phyloP scores from a whole-genome alignment of 2,113 vertebrate genomes.

The Chaetodon trifascialis region DNA sequence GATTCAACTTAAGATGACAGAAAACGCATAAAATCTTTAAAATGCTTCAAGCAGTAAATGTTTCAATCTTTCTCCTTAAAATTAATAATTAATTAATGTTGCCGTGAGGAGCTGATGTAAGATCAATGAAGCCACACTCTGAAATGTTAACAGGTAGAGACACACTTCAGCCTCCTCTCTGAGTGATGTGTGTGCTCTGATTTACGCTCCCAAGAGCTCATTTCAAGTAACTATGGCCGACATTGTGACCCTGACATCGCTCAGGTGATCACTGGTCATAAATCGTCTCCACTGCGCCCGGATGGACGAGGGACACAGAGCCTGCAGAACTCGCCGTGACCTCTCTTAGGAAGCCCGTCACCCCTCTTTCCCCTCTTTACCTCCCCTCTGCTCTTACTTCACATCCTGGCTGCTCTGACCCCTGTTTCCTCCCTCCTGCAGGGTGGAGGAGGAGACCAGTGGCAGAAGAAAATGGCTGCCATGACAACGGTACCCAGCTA shows the following conservation, averaged over 20 bases:
- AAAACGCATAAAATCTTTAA: neutral
- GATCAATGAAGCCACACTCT: neutral
- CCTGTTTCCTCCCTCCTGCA: constrained; percentile 51
- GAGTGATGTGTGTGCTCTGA: constrained; percentile 1
- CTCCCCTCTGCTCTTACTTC: constrained; percentile 15
- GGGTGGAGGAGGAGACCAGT: constrained; percentile 70
- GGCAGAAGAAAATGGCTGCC: constrained; percentile 77
- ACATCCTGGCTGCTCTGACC: constrained; percentile 45
- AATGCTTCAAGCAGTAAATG: neutral
- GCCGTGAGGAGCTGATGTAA: neutral
- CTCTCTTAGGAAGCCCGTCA: constrained; percentile 37
- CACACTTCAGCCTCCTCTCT: neutral
- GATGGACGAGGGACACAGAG: neutral
- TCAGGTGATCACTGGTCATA: constrained; percentile 30
- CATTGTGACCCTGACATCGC: constrained; percentile 25
- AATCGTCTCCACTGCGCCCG: neutral
- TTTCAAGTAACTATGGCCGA: constrained; percentile 32
- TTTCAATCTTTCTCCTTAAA: neutral
- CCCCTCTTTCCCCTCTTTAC: neutral
- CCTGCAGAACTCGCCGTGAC: neutral
- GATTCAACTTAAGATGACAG: neutral
- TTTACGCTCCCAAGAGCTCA: neutral
- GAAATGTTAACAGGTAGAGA: neutral
- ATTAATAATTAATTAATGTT: neutral
- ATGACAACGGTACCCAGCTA: constrained; percentile 85